Evolutionary conservation across 30 jellyfish, hydroid and myxozoan species (phyloP), one percentile per base, ranked within the genome.

Genomic region (Aurelia aurita complex sp. Pacific): DNA sequence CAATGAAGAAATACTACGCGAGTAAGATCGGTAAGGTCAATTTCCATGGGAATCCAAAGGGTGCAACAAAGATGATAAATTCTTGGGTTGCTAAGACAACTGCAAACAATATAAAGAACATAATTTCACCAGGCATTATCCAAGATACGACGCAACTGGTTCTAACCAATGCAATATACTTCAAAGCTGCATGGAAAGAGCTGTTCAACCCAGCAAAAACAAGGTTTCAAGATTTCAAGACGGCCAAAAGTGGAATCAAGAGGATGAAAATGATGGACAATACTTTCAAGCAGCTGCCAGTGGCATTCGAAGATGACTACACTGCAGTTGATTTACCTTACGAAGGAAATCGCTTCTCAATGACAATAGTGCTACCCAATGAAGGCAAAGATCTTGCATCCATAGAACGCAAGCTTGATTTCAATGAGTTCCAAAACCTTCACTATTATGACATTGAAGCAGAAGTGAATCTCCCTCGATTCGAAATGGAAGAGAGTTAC

Each of bases 331-430:
- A 76, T 42, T 77, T 94, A 38, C 99, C 99, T 9, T 94, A 94
- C 79, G 75, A 14, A 60, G 97, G 93, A 10, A 23, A 84, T 14
- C 35, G 74, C 32, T 69, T 88, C 59, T 73, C 94, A 6, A 88
- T 94, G 97, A 70, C 82, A 54, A 62, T 94, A 6, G 71, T 94
- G 63, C 91, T 94, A 29, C 99, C 99, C 66, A 65, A 75, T 6
- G 51, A 75, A 35, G 84, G 64, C 18, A 64, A 55, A 36, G 82
- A 88, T 67, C 64, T 85, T 64, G 69, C 50, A 2, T 89, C 61
- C 14, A 65, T 77, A 16, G 89, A 72, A 32, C 42, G 9, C 29
- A 72, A 33, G 15, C 67, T 94, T 36, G 32, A 57, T 32, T 33
- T 19, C 29, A 19, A 33, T 23, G 57, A 57, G 8, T 55, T 62